These are phyloP conservation scores for Plebejus anna DNA, from an alignment of 2,888 invertebrate species.

Conservation along the genomic window DNA sequence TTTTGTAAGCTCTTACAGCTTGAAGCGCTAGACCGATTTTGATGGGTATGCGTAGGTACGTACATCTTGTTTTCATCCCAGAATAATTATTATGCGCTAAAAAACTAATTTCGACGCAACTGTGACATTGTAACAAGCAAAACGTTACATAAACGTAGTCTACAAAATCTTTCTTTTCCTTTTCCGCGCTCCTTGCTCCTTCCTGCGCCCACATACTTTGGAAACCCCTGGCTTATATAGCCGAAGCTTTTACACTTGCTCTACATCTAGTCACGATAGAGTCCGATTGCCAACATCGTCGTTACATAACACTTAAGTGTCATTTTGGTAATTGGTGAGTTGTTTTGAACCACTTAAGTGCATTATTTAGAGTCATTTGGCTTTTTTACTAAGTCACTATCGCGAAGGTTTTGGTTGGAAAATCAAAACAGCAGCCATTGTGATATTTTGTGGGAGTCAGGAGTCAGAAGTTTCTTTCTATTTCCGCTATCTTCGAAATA, in stretches of 20 bases:
- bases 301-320: conserved; percentile 37
- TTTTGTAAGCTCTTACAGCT: no score
- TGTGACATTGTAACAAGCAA: no score
- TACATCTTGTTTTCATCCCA: no score
- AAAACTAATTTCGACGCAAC: no score
- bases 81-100: no score
- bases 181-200: no score
- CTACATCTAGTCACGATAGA: conserved; percentile 38
- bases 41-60: no score
- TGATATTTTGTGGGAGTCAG: background rate
- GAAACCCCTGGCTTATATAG: background rate
- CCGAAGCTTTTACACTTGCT: conserved; percentile 34
- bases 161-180: no score
- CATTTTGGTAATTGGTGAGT: conserved; percentile 30
- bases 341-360: conserved; percentile 32
- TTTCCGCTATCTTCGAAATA: no score
- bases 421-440: background rate
- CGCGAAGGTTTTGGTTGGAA: background rate
- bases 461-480: no score
- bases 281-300: conserved; percentile 35
- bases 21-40: no score
- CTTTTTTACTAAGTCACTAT: background rate
- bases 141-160: no score
- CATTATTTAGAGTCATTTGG: conserved; percentile 19
- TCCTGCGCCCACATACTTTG: background rate